These are phyloP conservation scores for Cassiopea xamachana DNA, from an alignment of 30 jellyfish, hydroid and myxozoan genomes.

Conservation along the genomic window DNA sequence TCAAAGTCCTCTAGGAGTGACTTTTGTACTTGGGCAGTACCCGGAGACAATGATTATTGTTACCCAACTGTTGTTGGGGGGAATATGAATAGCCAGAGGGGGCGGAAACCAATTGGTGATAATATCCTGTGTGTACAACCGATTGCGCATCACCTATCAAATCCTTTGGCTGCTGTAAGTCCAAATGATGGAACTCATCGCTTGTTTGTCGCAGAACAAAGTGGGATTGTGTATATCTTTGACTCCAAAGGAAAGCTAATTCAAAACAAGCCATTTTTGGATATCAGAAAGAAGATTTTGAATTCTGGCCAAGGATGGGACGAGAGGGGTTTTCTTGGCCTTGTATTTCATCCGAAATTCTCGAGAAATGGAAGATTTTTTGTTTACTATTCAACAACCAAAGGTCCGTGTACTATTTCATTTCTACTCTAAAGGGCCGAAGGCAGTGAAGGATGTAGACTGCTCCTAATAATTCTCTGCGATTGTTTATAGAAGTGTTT, in stretches of 20 bases:
- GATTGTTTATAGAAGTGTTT: too few species aligned
- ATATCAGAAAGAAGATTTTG: conserved; percentile 63
- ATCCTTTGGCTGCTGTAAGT: conserved; percentile 82
- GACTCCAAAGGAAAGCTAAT: conserved; percentile 33
- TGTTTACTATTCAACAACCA: conserved; percentile 77
- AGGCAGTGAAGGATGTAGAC: too few species aligned
- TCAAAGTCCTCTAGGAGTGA: conserved; percentile 20
- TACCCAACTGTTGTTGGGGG: conserved; percentile 65
- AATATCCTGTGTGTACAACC: conserved; percentile 81
- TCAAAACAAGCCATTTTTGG: conserved; percentile 72
- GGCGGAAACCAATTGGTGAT: conserved; percentile 6
- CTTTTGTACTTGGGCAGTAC: conserved; percentile 91
- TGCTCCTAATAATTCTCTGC: too few species aligned
- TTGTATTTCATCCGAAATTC: conserved; percentile 89
- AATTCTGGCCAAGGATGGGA: conserved; percentile 96
- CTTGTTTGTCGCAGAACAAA: conserved; percentile 83
- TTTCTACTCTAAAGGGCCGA: too few species aligned
- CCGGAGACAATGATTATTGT: conserved; percentile 80
- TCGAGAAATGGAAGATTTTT: conserved; percentile 80
- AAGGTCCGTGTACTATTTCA: not conserved
- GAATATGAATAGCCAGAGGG: not conserved
- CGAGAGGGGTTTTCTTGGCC: conserved; percentile 95
- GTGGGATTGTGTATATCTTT: conserved; percentile 69
- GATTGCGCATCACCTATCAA: conserved; percentile 34
- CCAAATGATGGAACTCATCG: conserved; percentile 95